Evolutionary conservation across 2,797 vertebrate genomes (phyloP).

Genomic region (Propithecus deckenii): DNA sequence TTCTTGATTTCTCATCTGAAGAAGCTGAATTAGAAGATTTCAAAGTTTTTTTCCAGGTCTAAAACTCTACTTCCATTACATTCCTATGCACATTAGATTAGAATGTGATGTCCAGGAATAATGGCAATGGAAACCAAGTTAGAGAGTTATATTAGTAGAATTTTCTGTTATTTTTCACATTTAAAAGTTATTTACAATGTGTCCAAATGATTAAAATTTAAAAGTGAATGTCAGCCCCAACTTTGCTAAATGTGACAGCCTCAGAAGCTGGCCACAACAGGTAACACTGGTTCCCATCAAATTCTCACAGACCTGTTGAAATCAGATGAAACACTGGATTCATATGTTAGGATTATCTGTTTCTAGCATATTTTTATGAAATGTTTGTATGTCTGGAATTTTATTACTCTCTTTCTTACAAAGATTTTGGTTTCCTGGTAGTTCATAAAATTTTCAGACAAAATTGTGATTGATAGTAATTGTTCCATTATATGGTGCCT

Average conservation of each 20-base stretch:
- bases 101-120: background rate
- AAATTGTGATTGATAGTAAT: background rate
- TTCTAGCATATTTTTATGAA: background rate
- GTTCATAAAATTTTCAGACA: background rate
- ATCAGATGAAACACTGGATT: background rate
- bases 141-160: background rate
- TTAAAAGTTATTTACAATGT: background rate
- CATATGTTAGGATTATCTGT: background rate
- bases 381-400: background rate
- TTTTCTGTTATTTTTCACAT: background rate
- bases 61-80: background rate
- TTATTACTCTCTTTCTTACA: background rate
- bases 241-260: background rate
- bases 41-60: background rate
- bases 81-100: background rate
- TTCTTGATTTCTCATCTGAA: background rate
- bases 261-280: background rate
- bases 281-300: background rate
- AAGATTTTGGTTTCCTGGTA: constrained; percentile 6
- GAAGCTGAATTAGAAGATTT: constrained; percentile 8
- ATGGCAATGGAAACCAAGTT: background rate
- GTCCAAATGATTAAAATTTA: constrained; percentile 13
- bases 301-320: background rate
- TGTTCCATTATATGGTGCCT: background rate
- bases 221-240: background rate